Percentiles rank a stretch among this genome's conserved stretches.
Conservation (phyloP, 92 coral and sea anemone genomes). For the Zoanthus sansibaricus region DNA sequence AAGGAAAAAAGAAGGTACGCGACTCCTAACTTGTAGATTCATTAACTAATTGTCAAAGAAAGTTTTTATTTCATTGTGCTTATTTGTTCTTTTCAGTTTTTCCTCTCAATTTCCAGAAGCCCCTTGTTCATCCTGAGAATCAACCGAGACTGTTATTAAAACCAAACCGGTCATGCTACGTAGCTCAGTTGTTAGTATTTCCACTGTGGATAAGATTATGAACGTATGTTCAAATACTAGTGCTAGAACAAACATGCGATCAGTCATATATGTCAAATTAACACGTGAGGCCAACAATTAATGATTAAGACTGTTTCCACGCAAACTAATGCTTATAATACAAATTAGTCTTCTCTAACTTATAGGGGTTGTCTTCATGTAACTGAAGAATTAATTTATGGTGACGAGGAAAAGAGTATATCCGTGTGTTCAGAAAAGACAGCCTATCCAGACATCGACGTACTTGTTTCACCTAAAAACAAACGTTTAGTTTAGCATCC, state of each 20-base stretch:
- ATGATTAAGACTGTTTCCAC: constrained; percentile 3
- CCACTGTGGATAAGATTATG: neutral
- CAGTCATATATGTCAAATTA: constrained; percentile 28
- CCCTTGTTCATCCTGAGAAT: neutral
- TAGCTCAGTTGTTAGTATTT: neutral
- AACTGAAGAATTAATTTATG: neutral
- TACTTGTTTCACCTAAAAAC: constrained; percentile 12
- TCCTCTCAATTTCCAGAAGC: neutral
- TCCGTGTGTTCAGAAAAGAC: neutral
- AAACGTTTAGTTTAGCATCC: constrained; percentile 33
- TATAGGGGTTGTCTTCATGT: neutral
- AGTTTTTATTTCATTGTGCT: neutral
- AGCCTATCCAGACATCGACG: neutral
- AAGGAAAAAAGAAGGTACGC: constrained; percentile 38
- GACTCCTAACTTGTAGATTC: neutral
- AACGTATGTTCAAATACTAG: neutral
- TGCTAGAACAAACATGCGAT: neutral
- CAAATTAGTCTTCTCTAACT: neutral
- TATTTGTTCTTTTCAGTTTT: neutral
- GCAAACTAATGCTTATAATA: neutral
- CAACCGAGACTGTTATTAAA: neutral
- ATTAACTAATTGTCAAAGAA: neutral
- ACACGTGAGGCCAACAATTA: neutral
- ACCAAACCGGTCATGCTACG: neutral
- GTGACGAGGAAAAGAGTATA: neutral